Base-by-base conservation (phyloP, 2,888 invertebrate species). In the Limnephilus marmoratus region DNA sequence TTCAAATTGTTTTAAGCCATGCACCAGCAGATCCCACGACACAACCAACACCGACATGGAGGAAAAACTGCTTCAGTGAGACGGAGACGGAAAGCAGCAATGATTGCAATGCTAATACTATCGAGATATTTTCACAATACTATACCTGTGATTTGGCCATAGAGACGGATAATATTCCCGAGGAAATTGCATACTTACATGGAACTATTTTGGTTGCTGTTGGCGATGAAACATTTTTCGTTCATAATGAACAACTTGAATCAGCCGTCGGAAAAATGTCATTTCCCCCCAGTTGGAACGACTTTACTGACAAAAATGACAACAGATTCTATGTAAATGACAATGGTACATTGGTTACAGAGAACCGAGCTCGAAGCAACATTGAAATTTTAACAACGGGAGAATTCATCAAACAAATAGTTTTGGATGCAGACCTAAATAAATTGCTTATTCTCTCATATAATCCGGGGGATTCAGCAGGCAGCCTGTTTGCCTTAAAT, bases 321-420 rank as follows among this genome's bases (percentile, higher is more conserved):
- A 90, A 90, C 85, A 90, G n/a, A n/a, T 90, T 29, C n/a, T 90
- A 85, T 18, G 13, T 37, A 4, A 45, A 11, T 11, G 68, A 85
- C 3, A 68, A 85, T 3, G 31, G 81, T 7, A 85, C n/a, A 31
- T 90, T 85, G 37, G 29, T 85, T 24, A 34, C 31, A 15, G 37
- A 90, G 15, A 85, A 24, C 29, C 4, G 53, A 68, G 68, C 53
- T 68, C 29, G 68, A 53, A 37, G 68, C 34, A 41, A 90, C 34
- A 90, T 85, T n/a, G 68, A 90, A 85, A 90, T 90, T n/a, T 2
- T 85, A 18, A 90, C 90, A 45, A 90, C 83, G 1, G 90, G 90
- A 68, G 85, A 90, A 45, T 68, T 18, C 31, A 85, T n/a, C 15
- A 83, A 85, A 18, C 83, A 82, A 82, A 34, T 85, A 29, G 53